phyloP scores from a whole-genome alignment of 2,113 vertebrate genomes.

The Cariama cristata region DNA sequence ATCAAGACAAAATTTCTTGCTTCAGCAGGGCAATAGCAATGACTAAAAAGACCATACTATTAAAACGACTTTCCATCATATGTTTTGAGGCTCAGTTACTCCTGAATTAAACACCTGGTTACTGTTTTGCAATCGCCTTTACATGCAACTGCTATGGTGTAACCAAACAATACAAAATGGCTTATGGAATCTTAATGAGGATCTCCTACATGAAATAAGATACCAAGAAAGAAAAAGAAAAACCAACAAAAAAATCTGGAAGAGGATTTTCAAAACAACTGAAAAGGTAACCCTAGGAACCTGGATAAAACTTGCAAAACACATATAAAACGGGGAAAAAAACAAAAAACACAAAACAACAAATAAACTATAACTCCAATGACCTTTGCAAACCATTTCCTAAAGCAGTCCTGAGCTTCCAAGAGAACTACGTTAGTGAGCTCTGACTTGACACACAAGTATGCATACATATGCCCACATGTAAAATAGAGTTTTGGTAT shows the following conservation, averaged over 20 bases:
- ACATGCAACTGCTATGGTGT: not conserved
- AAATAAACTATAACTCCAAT: not conserved
- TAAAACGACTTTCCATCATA: not conserved
- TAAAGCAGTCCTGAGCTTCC: not conserved
- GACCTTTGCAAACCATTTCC: not conserved
- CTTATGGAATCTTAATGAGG: not conserved
- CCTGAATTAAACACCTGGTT: not conserved
- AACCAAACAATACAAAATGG: not conserved
- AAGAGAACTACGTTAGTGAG: not conserved
- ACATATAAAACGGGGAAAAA: not conserved
- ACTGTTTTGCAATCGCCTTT: not conserved
- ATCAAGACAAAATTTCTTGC: not conserved
- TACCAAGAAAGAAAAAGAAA: not conserved
- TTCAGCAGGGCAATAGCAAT: not conserved
- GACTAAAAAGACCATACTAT: not conserved
- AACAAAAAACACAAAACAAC: not conserved
- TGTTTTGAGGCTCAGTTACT: not conserved
- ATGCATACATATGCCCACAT: not conserved
- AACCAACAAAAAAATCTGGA: not conserved
- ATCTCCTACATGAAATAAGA: not conserved
- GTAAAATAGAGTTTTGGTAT: not conserved
- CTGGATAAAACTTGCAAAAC: not conserved
- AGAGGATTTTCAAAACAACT: not conserved
- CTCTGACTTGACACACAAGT: not conserved
- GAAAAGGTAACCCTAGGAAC: not conserved